phyloP scores from a whole-genome alignment of 92 coral and sea anemone species.

The Siderastrea siderea region DNA sequence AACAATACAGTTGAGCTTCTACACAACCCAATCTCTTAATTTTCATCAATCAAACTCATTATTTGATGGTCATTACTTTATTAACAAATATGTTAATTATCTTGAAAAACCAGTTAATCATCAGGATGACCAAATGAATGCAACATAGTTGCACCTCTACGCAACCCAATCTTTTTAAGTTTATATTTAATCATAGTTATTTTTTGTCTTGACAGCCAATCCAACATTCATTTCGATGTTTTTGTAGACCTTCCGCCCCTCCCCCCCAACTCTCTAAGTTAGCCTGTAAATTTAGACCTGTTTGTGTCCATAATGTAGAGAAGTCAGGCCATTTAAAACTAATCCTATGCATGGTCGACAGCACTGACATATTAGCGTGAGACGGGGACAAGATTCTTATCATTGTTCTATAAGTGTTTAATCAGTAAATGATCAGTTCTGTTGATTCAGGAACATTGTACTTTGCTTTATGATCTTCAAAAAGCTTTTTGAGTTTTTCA shows the following conservation, averaged over 20 bases:
- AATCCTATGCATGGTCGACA: background rate
- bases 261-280: background rate
- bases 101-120: no score
- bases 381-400: no score
- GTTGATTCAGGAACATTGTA: conserved; percentile 82
- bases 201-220: background rate
- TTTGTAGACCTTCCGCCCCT: background rate
- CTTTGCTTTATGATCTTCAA: conserved; percentile 85
- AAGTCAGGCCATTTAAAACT: background rate
- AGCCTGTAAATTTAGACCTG: background rate
- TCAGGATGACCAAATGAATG: no score
- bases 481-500: conserved; percentile 82
- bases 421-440: conserved; percentile 69
- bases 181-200: no score
- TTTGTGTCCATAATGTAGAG: background rate
- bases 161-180: no score
- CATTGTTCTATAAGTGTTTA: background rate
- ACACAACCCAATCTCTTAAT: no score
- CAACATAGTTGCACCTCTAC: no score
- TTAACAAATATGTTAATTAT: no score
- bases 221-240: background rate
- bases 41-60: no score
- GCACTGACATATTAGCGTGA: background rate
- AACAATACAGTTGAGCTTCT: no score
- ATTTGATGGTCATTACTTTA: no score